These are phyloP conservation scores for Phalacrocorax carbo DNA, from an alignment of 2,113 vertebrate genomes.

Conservation along the genomic window DNA sequence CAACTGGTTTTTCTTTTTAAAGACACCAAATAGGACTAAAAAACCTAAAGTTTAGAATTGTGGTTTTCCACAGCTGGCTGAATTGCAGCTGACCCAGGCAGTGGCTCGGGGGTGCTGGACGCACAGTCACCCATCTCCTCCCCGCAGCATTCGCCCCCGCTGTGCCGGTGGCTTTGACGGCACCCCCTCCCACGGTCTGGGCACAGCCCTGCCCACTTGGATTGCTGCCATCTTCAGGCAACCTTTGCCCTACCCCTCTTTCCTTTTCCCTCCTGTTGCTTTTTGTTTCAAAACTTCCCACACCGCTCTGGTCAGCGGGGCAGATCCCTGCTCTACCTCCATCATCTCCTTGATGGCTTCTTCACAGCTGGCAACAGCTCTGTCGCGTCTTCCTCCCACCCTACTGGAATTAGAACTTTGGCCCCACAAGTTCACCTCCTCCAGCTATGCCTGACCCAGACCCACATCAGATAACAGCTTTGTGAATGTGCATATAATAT, in stretches of 20 bases:
- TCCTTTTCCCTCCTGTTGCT: neutral
- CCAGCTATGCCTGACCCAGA: neutral
- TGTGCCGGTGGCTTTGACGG: accelerated
- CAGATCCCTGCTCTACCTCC: neutral
- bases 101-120: accelerated
- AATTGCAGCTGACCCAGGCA: neutral
- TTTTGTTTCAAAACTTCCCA: neutral
- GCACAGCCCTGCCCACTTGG: neutral
- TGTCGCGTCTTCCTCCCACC: neutral
- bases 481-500: neutral
- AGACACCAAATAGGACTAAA: neutral
- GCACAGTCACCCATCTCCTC: neutral
- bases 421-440: neutral
- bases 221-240: neutral
- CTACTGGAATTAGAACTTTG: no score
- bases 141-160: neutral
- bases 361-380: neutral
- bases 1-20: neutral
- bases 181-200: neutral
- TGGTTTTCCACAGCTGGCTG: neutral
- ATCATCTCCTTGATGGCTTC: neutral
- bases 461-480: neutral
- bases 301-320: no score
- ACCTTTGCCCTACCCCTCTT: neutral
- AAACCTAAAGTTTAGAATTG: neutral